Conservation (phyloP, 2,113 vertebrate species). For the Arizona elegans region DNA sequence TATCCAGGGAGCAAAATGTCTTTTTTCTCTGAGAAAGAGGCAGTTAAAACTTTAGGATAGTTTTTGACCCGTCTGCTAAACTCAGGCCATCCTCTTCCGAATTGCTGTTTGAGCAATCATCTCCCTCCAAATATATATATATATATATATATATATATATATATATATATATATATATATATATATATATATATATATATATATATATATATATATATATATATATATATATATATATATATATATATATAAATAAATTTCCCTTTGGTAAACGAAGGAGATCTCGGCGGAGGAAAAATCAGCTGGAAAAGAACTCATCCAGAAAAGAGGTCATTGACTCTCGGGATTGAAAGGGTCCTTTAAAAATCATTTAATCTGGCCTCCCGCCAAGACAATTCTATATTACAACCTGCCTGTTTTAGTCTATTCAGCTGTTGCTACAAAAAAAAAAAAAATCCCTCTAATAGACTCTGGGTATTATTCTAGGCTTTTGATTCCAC, state of each 20-base stretch:
- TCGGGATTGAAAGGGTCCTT: neutral
- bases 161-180: no score
- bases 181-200: no score
- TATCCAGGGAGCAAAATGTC: no score
- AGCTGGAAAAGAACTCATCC: neutral
- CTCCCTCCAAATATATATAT: neutral
- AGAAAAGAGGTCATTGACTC: neutral
- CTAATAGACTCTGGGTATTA: neutral
- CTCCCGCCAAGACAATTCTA: neutral
- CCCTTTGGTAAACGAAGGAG: no score
- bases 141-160: no score
- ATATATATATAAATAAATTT: neutral
- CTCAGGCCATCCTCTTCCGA: no score
- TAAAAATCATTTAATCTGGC: neutral
- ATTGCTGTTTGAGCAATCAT: no score
- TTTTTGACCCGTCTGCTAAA: no score
- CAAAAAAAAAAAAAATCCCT: neutral
- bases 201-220: no score
- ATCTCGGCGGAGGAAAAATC: neutral
- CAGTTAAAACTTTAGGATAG: no score
- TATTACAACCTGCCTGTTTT: neutral
- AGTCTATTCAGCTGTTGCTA: neutral
- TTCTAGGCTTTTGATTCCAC: neutral
- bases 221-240: no score
- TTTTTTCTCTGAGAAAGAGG: no score